These are phyloP conservation scores for Picathartes gymnocephalus DNA, from an alignment of 2,113 vertebrate species.

Conservation along the genomic window DNA sequence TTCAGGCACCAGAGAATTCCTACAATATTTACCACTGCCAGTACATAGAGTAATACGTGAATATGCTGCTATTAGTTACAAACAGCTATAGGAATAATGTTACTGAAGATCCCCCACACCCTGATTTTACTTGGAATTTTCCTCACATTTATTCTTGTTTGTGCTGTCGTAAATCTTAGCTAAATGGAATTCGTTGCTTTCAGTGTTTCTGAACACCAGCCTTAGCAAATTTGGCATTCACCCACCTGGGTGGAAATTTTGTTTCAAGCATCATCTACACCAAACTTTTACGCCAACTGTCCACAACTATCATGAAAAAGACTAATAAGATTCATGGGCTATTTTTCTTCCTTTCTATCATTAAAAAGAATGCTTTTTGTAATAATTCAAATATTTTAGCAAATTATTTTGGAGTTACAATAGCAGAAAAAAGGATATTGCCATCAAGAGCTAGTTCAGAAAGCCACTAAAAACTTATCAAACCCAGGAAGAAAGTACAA, in stretches of 20 bases:
- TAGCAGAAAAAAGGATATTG: neutral
- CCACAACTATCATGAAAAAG: neutral
- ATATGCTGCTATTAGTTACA: neutral
- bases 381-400: neutral
- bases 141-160: neutral
- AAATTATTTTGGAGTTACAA: neutral
- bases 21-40: neutral
- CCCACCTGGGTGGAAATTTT: neutral
- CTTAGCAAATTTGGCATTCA: neutral
- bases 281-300: neutral
- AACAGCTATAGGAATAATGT: neutral
- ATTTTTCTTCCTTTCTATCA: neutral
- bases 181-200: neutral
- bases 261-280: neutral
- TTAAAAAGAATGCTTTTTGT: accelerated
- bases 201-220: neutral
- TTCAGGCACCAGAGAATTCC: neutral
- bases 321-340: neutral
- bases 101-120: no score
- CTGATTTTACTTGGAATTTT: neutral
- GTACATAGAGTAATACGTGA: accelerated
- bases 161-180: neutral
- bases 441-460: neutral
- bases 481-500: neutral
- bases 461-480: neutral